phyloP scores from a whole-genome alignment of 2,888 invertebrate species.

The Thymelicus lineola region DNA sequence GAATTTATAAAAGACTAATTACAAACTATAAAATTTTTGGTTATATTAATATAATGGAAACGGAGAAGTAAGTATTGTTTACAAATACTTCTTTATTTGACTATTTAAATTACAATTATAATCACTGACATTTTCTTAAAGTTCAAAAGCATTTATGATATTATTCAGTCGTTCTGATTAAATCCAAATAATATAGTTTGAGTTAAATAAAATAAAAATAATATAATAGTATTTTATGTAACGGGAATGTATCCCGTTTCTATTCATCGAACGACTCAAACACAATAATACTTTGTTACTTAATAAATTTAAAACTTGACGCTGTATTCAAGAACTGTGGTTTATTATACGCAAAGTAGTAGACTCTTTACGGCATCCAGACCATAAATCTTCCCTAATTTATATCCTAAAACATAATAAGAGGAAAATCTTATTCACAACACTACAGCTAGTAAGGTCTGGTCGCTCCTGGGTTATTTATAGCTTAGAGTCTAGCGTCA shows the following conservation, averaged over 20 bases:
- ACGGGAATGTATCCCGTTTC: too few species aligned
- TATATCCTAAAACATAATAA: conserved; percentile 82
- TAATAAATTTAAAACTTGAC: not conserved
- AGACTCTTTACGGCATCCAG: conserved; percentile 8
- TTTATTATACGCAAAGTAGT: conserved; percentile 8
- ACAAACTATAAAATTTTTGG: conserved; percentile 1
- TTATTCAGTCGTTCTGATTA: too few species aligned
- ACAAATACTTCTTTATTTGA: too few species aligned
- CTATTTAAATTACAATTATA: too few species aligned
- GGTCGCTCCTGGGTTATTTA: conserved; percentile 74
- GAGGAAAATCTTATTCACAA: conserved; percentile 79
- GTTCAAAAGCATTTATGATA: too few species aligned
- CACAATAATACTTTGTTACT: too few species aligned
- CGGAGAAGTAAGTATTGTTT: too few species aligned
- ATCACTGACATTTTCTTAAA: too few species aligned
- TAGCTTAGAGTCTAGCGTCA: conserved; percentile 68
- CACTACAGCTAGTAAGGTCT: conserved; percentile 67
- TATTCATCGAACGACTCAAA: too few species aligned
- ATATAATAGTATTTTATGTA: not conserved
- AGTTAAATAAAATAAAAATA: too few species aligned
- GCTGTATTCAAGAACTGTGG: not conserved
- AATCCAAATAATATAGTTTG: too few species aligned
- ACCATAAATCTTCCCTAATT: conserved; percentile 78
- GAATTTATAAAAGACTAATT: conserved; percentile 19
- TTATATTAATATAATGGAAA: not conserved